Evolutionary conservation across 35 echinoderm and acorn worm species (phyloP).

Genomic region (Apostichopus californicus): DNA sequence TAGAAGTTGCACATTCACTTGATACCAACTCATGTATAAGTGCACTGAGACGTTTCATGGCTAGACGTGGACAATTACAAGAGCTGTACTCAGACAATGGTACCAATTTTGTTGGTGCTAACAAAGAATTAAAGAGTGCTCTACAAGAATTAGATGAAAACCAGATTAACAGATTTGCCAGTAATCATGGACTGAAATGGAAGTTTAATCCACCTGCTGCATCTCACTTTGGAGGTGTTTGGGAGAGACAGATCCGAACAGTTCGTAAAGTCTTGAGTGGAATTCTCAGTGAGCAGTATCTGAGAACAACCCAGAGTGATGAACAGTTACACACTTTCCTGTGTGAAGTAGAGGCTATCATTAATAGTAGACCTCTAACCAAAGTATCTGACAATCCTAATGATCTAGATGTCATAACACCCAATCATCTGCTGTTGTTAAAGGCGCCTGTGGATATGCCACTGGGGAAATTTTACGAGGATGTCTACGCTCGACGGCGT

Average conservation of each 20-base stretch:
- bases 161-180: background rate
- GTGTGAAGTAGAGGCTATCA: too few species aligned
- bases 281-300: too few species aligned
- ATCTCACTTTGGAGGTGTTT: too few species aligned
- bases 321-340: too few species aligned
- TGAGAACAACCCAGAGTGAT: too few species aligned
- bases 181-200: conserved; percentile 56
- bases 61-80: background rate
- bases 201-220: conserved; percentile 54
- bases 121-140: conserved; percentile 31
- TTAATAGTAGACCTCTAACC: too few species aligned
- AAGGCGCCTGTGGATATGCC: background rate
- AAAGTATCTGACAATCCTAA: too few species aligned
- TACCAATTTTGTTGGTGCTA: conserved; percentile 63
- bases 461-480: background rate
- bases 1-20: conserved; percentile 35
- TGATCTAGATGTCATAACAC: too few species aligned
- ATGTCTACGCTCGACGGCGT: too few species aligned
- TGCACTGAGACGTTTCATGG: conserved; percentile 35
- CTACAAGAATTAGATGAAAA: background rate
- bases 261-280: too few species aligned
- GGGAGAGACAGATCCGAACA: too few species aligned
- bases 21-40: conserved; percentile 59
- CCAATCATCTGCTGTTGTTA: background rate
- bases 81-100: conserved; percentile 73